Conservation (phyloP, 1,140 invertebrate species). For the Drosophila subpulchrella region DNA sequence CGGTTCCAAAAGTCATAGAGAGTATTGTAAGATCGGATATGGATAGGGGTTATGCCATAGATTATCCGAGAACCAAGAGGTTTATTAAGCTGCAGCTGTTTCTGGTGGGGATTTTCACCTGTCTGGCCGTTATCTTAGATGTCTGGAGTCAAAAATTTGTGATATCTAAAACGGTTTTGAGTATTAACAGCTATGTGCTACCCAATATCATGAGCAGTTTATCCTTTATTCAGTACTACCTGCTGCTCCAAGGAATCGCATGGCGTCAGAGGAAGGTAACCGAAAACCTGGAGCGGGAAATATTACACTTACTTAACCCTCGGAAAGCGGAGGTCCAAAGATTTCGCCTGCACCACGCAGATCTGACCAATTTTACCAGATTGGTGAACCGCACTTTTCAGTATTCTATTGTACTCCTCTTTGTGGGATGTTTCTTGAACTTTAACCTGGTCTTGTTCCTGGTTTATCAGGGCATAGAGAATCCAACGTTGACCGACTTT, state of each 20-base stretch:
- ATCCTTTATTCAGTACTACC: slow-evolving; percentile 58
- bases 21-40: slow-evolving; percentile 43
- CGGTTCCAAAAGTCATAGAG: slow-evolving; percentile 20
- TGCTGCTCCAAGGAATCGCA: slow-evolving; percentile 32
- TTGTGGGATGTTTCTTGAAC: slow-evolving; percentile 69
- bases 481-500: background rate
- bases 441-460: slow-evolving; percentile 68
- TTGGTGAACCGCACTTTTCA: slow-evolving; percentile 52
- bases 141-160: slow-evolving; percentile 6
- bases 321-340: slow-evolving; percentile 19
- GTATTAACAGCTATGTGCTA: slow-evolving; percentile 45
- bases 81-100: slow-evolving; percentile 30
- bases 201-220: slow-evolving; percentile 53
- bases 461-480: slow-evolving; percentile 60
- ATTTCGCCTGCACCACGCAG: slow-evolving; percentile 44
- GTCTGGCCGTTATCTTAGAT: slow-evolving; percentile 11
- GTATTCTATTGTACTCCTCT: slow-evolving; percentile 60
- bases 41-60: slow-evolving; percentile 23
- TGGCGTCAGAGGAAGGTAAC: slow-evolving; percentile 33
- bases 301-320: background rate
- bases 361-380: slow-evolving; percentile 54
- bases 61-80: slow-evolving; percentile 1
- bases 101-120: slow-evolving; percentile 26
- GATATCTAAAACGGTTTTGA: background rate
- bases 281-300: slow-evolving; percentile 10